Base-by-base conservation (phyloP, 2,888 invertebrate genomes). In the Amphimallon solstitiale region DNA sequence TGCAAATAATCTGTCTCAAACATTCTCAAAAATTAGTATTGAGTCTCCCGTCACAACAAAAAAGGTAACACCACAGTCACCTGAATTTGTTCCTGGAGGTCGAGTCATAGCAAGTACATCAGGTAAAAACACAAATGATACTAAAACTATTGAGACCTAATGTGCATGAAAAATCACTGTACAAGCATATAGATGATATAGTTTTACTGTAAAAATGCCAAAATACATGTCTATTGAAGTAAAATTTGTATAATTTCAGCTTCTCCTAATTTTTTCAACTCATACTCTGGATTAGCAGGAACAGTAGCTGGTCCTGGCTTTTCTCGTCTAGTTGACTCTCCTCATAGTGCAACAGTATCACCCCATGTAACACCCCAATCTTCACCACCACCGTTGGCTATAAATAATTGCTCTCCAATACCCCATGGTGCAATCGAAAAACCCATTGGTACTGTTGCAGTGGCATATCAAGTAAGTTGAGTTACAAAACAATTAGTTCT, bases 21-120 rank as follows among this genome's bases (percentile, higher is more conserved):
- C 79, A 72, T 80, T 79, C 66, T 73, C 78, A 46, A 79, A 79
- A 72, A 73, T 79, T 62, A 74, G 71, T 63, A 67, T 80, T 45
- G 78, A 77, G 66, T 74, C 79, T 43, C 79, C 80, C 14, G 73
- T 79, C 37, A 76, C 80, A 63, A 76, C 82, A 65, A 82, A 83
- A 71, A 81, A 86, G 83, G 85, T 86, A 76, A 82, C 83, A 54
- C 82, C 83, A 65, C 85, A 85, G 75, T 84, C 85, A 71, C 83
- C 85, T 65, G 86, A 86, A 80, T 86, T 85, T 81, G 84, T 85
- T 80, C 84, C 86, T 76, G 81, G 81, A 68, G 71, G 74, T 70
- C 73, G 76, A 66, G 70, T 72, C 46, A 70, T 70, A 66, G 69
- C 70, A 14, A 70, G 71, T 52, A 74, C 75, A 67, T 76, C 73